phyloP scores from a whole-genome alignment of 1,140 invertebrate genomes.

The Bombus impatiens region DNA sequence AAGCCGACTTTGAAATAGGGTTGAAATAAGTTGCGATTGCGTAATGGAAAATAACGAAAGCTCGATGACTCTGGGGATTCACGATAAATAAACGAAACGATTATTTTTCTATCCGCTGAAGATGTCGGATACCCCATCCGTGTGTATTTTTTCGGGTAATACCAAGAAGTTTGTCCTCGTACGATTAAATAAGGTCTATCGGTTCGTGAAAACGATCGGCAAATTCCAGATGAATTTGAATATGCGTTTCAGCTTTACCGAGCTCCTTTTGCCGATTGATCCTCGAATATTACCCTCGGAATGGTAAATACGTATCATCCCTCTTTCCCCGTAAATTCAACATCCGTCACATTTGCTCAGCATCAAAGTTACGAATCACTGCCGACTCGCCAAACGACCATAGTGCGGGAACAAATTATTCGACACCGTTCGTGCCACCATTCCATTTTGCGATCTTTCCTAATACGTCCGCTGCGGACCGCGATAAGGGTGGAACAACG shows the following conservation, averaged over 20 bases:
- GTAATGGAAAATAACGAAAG: background rate
- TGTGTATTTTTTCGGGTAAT: too few relatives aligned
- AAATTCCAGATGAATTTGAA: constrained; percentile 28
- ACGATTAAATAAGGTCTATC: constrained; percentile 23
- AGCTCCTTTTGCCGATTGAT: constrained; percentile 35
- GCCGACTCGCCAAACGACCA: background rate
- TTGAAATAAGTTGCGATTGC: too few relatives aligned
- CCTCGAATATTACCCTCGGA: constrained; percentile 31
- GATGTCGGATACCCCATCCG: too few relatives aligned
- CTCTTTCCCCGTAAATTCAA: background rate
- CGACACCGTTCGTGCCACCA: background rate
- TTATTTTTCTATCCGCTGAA: background rate
- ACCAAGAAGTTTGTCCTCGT: background rate
- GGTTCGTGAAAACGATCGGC: constrained; percentile 15
- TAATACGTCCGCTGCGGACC: background rate
- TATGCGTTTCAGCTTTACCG: constrained; percentile 6
- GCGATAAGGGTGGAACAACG: constrained; percentile 1
- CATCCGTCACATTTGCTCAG: constrained; percentile 6
- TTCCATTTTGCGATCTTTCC: too few relatives aligned
- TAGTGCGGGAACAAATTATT: background rate
- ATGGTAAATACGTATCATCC: constrained; percentile 7
- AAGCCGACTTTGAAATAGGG: too few relatives aligned
- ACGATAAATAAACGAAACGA: background rate
- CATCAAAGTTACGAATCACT: constrained; percentile 27
- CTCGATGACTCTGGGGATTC: background rate